Percentiles rank a stretch among this genome's conserved stretches.
Evolutionary conservation across 2,888 invertebrate species (phyloP).

Genomic region (Cinara cedri): DNA sequence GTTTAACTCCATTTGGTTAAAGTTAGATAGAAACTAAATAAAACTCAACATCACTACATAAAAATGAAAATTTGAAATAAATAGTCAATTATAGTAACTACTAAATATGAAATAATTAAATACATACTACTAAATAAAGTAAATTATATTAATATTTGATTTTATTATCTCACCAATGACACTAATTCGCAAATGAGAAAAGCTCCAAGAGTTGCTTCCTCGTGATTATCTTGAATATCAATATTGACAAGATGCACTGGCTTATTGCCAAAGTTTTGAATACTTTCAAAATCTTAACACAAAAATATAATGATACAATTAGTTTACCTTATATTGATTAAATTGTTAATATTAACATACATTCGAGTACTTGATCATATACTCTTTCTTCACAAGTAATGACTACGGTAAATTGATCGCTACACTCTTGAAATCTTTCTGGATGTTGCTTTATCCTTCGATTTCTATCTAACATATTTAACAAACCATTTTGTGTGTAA

Average conservation of each 20-base stretch:
- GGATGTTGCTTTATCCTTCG: constrained; percentile 91
- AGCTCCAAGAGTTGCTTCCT: constrained; percentile 98
- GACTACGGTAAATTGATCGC: constrained; percentile 91
- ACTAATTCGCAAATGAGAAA: constrained; percentile 97
- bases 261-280: constrained; percentile 73
- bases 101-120: too few species aligned
- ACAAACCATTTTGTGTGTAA: constrained; percentile 96
- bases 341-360: constrained; percentile 64
- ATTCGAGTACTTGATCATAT: constrained; percentile 96
- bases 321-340: neutral
- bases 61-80: too few species aligned
- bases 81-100: too few species aligned
- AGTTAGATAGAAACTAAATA: too few species aligned
- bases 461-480: constrained; percentile 98
- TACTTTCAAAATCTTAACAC: constrained; percentile 57
- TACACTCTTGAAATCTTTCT: constrained; percentile 89
- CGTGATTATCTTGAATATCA: constrained; percentile 99
- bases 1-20: too few species aligned
- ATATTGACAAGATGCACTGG: constrained; percentile 97
- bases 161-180: constrained; percentile 71
- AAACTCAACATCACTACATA: too few species aligned
- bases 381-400: constrained; percentile 98
- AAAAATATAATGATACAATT: neutral
- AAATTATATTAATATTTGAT: neutral
- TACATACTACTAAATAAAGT: too few species aligned